Evolutionary conservation across 2,113 vertebrate genomes (phyloP).

Genomic region (Plectropomus leopardus): DNA sequence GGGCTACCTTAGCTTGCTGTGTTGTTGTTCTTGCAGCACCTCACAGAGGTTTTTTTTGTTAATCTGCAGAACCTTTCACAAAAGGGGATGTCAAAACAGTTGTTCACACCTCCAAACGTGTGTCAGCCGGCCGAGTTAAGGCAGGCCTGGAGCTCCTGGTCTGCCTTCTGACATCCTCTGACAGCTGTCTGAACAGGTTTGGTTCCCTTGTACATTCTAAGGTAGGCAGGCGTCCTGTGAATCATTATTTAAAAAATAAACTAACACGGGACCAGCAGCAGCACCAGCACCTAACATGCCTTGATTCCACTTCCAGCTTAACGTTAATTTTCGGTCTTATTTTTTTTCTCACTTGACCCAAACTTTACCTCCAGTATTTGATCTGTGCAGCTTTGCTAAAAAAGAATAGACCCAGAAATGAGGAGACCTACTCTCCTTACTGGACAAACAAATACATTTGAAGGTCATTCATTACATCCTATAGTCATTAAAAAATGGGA

Average conservation of each 20-base stretch:
- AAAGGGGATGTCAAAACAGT: conserved; percentile 71
- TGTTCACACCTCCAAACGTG: conserved; percentile 70
- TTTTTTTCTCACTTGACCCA: conserved; percentile 2
- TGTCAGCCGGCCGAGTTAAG: conserved; percentile 54
- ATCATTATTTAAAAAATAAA: conserved; percentile 45
- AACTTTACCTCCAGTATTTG: conserved; percentile 11
- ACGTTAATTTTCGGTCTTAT: neutral
- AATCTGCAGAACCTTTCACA: conserved; percentile 56
- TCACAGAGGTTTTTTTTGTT: conserved; percentile 20
- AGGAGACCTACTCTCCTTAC: neutral
- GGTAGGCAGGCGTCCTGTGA: conserved; percentile 54
- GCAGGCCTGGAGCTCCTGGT: conserved; percentile 58
- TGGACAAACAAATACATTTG: conserved; percentile 5
- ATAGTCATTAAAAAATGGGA: neutral
- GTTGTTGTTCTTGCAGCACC: conserved; percentile 13
- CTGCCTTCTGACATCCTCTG: conserved; percentile 70
- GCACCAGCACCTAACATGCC: neutral
- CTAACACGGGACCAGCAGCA: conserved; percentile 4
- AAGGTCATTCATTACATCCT: conserved; percentile 11
- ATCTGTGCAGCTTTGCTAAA: conserved; percentile 4
- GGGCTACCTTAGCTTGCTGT: neutral
- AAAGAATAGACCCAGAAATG: neutral
- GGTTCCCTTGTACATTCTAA: conserved; percentile 46
- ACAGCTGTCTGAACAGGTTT: conserved; percentile 79
- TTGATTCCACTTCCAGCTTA: neutral